Conservation (phyloP, 2,888 invertebrate species). For the Allacma fusca region DNA sequence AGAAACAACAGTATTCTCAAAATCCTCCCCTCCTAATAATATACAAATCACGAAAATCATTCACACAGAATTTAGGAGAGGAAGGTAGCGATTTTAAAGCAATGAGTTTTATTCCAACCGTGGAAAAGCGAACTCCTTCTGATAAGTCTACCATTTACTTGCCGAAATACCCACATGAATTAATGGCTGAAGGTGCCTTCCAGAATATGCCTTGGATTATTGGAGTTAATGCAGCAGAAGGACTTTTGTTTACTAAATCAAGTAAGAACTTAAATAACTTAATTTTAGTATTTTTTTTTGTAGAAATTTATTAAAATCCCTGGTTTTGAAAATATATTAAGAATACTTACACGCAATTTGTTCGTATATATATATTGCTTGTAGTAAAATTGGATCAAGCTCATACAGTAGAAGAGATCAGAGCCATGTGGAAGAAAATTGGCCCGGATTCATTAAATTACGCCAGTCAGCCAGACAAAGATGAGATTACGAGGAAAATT, state of each 20-base stretch:
- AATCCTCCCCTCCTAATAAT: too few species aligned
- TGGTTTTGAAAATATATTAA: too few species aligned
- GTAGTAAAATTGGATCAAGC: too few species aligned
- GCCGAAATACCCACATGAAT: background rate
- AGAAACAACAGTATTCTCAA: too few species aligned
- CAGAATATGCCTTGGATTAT: slow-evolving; percentile 31
- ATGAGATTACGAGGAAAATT: slow-evolving; percentile 23
- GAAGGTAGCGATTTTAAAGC: slow-evolving; percentile 9
- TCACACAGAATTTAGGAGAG: slow-evolving; percentile 17
- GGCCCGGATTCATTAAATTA: slow-evolving; percentile 13
- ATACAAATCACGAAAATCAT: too few species aligned
- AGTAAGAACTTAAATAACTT: slow-evolving; percentile 6
- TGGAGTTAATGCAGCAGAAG: slow-evolving; percentile 24
- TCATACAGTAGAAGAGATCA: background rate
- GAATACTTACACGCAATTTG: too few species aligned
- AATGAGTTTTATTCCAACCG: slow-evolving; percentile 33
- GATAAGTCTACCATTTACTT: slow-evolving; percentile 25
- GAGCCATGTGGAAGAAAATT: background rate
- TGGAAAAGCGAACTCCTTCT: slow-evolving; percentile 14
- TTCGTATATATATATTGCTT: too few species aligned
- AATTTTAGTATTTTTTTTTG: background rate
- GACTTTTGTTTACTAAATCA: slow-evolving; percentile 18
- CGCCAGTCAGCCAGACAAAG: background rate
- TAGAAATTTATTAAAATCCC: background rate
- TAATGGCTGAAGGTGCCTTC: background rate